Evolutionary conservation across 2,888 invertebrate species (phyloP).

Genomic region (Philopedon plagiatum): DNA sequence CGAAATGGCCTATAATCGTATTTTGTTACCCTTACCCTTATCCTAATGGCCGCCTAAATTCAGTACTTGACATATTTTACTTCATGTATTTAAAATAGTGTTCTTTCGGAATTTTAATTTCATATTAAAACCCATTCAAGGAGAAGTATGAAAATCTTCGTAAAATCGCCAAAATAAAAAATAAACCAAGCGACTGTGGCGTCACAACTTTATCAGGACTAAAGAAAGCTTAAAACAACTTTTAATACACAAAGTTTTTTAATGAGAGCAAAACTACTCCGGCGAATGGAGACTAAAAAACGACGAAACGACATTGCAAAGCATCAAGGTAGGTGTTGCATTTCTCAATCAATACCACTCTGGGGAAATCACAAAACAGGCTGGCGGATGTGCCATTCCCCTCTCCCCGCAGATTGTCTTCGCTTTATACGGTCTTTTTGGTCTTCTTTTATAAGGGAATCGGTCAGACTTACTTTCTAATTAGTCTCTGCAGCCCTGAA

Average conservation of each 20-base stretch:
- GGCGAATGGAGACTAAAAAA: constrained; percentile 33
- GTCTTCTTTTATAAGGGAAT: constrained; percentile 58
- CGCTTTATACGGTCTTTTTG: constrained; percentile 57
- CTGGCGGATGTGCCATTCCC: constrained; percentile 45
- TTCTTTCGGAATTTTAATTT: no score
- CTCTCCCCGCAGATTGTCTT: constrained; percentile 55
- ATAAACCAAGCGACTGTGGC: constrained; percentile 18
- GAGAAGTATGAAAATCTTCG: background rate
- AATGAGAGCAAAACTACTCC: constrained; percentile 49
- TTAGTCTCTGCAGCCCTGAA: constrained; percentile 61
- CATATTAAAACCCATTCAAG: background rate
- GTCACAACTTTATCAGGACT: constrained; percentile 32
- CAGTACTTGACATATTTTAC: no score
- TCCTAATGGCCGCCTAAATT: no score
- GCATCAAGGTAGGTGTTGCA: constrained; percentile 62
- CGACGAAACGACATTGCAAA: constrained; percentile 50
- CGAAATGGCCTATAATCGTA: no score
- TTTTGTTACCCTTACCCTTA: no score
- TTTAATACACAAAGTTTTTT: constrained; percentile 51
- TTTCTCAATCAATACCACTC: constrained; percentile 67
- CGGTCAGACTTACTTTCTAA: constrained; percentile 58
- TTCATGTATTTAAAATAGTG: background rate
- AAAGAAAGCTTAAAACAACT: constrained; percentile 45
- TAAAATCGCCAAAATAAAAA: constrained; percentile 16
- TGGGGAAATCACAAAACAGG: constrained; percentile 69